A percentile compares a stretch with the other conserved stretches of the same genome.
These are phyloP conservation scores for Siphamia tubifer DNA, from an alignment of 2,113 vertebrate genomes.

Conservation along the genomic window DNA sequence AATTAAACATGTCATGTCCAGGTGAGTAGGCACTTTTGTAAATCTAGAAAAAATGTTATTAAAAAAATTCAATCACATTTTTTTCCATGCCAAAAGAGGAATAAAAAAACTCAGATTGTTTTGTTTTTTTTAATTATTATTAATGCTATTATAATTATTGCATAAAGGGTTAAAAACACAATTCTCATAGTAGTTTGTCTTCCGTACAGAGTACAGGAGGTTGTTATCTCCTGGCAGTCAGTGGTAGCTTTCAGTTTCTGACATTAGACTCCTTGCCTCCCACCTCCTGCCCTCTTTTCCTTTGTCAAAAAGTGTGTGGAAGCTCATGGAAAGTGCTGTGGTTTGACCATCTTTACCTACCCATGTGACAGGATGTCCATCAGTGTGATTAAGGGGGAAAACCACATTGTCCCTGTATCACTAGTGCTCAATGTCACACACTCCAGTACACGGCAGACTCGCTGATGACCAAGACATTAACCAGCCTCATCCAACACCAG, in stretches of 20 bases:
- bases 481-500: slow-evolving; percentile 9
- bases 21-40: too few species aligned
- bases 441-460: slow-evolving; percentile 35
- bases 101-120: too few species aligned
- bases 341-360: slow-evolving; percentile 1
- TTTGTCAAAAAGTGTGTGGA: slow-evolving; percentile 4
- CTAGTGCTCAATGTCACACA: slow-evolving; percentile 39
- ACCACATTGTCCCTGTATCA: slow-evolving; percentile 30
- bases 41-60: too few species aligned
- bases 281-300: slow-evolving; percentile 10
- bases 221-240: background rate
- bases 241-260: background rate
- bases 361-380: slow-evolving; percentile 73
- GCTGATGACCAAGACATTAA: slow-evolving; percentile 27
- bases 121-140: too few species aligned
- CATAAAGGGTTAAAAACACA: too few species aligned
- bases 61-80: too few species aligned
- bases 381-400: slow-evolving; percentile 48
- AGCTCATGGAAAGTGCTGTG: slow-evolving; percentile 29
- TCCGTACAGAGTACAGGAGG: background rate
- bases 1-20: too few species aligned
- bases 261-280: background rate
- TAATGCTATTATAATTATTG: too few species aligned
- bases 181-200: background rate
- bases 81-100: too few species aligned